These are phyloP conservation scores for Cotesia congregata DNA, from an alignment of 2,888 invertebrate genomes.

Conservation along the genomic window DNA sequence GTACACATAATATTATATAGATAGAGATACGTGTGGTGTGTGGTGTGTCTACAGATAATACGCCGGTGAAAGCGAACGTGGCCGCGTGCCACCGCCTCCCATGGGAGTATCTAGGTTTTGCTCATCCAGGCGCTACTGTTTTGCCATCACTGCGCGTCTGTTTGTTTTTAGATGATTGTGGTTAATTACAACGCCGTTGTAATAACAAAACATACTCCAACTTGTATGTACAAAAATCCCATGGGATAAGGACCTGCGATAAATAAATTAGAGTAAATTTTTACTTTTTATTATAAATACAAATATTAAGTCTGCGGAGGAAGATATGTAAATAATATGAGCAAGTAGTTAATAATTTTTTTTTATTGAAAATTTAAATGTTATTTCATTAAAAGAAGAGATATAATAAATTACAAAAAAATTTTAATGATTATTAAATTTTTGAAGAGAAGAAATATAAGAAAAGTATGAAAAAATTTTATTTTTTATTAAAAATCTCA, in stretches of 20 bases:
- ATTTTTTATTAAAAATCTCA: too few species aligned
- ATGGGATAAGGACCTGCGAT: background rate
- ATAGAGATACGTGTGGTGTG: background rate
- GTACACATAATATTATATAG: constrained; percentile 7
- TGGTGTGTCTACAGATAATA: background rate
- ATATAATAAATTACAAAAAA: too few species aligned
- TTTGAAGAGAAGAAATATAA: too few species aligned
- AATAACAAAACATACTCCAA: constrained; percentile 1
- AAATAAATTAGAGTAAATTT: too few species aligned
- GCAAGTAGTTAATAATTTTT: too few species aligned
- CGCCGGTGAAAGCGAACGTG: constrained; percentile 17
- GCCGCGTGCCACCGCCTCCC: constrained; percentile 46
- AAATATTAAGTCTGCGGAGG: too few species aligned
- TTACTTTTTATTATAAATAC: too few species aligned
- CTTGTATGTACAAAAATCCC: background rate
- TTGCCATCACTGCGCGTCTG: constrained; percentile 45
- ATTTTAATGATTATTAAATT: too few species aligned
- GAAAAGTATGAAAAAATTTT: too few species aligned
- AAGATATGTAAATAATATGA: too few species aligned
- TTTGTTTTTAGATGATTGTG: constrained; percentile 68
- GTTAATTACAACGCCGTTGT: constrained; percentile 66
- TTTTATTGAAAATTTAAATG: too few species aligned
- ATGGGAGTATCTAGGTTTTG: constrained; percentile 45
- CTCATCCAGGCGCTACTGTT: constrained; percentile 44
- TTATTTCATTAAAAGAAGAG: too few species aligned